These are phyloP conservation scores for Cossypha dichroa DNA, from an alignment of 2,797 vertebrate species.

Conservation along the genomic window DNA sequence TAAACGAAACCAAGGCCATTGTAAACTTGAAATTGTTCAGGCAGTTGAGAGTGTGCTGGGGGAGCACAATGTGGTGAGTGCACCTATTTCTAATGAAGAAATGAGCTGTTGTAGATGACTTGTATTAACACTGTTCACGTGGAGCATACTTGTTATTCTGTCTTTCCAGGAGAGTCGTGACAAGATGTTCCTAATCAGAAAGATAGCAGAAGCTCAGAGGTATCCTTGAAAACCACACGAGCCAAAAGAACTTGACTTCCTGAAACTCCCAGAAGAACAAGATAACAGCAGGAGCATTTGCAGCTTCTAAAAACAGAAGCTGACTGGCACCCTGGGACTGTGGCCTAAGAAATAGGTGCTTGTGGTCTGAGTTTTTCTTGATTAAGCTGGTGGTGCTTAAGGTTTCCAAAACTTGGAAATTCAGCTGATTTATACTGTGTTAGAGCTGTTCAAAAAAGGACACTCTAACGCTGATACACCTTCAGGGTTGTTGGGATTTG, in stretches of 20 bases:
- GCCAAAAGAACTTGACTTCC: background rate
- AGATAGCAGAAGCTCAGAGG: conserved; percentile 84
- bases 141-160: background rate
- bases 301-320: background rate
- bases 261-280: background rate
- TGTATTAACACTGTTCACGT: background rate
- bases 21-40: background rate
- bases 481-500: background rate
- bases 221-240: background rate
- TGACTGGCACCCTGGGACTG: background rate
- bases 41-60: background rate
- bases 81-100: background rate
- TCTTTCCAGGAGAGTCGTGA: conserved; percentile 83
- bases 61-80: background rate
- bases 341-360: accelerated
- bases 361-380: background rate
- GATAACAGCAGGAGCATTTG: background rate
- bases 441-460: background rate
- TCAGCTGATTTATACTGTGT: background rate
- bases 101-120: background rate
- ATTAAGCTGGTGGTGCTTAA: background rate
- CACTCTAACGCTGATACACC: background rate
- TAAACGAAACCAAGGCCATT: background rate
- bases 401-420: background rate
- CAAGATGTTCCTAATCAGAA: conserved; percentile 89